Percentiles rank a stretch among this genome's conserved stretches.
Conservation (phyloP, 2,797 vertebrate species). For the Hypotaenidia okinawae region DNA sequence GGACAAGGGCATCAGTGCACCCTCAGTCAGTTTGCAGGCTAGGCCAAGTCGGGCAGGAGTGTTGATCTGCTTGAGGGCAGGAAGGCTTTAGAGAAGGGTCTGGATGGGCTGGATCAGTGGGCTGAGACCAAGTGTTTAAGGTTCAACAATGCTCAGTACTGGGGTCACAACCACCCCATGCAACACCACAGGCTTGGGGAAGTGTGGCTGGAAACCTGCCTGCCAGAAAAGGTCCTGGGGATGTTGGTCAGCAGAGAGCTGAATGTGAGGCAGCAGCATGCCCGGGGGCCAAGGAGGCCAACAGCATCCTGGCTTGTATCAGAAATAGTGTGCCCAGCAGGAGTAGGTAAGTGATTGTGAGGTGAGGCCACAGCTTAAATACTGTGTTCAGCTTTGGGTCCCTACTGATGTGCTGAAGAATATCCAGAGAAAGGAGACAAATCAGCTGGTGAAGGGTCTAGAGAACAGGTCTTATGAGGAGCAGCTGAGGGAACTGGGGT, state of each 20-base stretch:
- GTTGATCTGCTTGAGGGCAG: neutral
- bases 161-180: neutral
- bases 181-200: accelerated
- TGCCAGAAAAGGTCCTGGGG: accelerated
- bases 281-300: too few relatives aligned
- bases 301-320: too few relatives aligned
- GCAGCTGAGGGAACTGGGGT: too few relatives aligned
- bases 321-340: too few relatives aligned
- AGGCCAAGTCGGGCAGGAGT: neutral
- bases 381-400: too few relatives aligned
- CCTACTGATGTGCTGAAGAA: too few relatives aligned
- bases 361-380: too few relatives aligned
- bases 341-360: too few relatives aligned
- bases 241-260: accelerated
- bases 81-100: neutral
- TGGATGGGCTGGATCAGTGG: neutral
- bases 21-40: neutral
- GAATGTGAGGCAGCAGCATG: neutral
- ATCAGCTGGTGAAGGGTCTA: too few relatives aligned
- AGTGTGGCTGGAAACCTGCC: neutral
- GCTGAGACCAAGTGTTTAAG: accelerated
- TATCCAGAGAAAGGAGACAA: too few relatives aligned
- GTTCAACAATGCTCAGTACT: neutral
- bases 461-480: too few relatives aligned
- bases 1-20: too few relatives aligned